Base-by-base conservation (phyloP, 2,888 invertebrate genomes). In the Latrodectus hesperus region DNA sequence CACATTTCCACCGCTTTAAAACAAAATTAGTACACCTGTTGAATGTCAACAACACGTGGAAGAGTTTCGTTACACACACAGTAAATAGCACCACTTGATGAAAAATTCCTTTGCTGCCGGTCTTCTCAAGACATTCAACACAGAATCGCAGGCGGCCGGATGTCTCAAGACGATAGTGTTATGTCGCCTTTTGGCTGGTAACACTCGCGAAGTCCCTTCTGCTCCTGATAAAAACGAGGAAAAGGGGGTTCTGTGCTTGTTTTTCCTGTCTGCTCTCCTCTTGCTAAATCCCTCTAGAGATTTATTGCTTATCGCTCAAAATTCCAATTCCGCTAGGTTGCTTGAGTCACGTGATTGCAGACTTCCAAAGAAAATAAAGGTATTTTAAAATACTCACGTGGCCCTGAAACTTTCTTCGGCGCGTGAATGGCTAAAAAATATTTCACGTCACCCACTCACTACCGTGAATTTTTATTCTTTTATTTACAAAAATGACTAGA, bases 121-220 rank as follows among this genome's bases (percentile, higher is more conserved):
- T 55, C 74, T 60, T 16, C 38, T 38, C 77, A 38, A 65, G 55
- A 49, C 26, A 65, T 38, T 38, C 38, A 64, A n/a, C 22, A 14
- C 26, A 55, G 49, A 53, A 49, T 53, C n/a, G 67, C 78, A 84
- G 64, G 80, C 68, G 68, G 79, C 80, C 75, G 85, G 80, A 80
- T 78, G 77, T 65, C 53, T 71, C n/a, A 14, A 78, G 75, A 67
- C 78, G 72, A 73, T 72, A 73, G 51, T n/a, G 38, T 49, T 51
- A 72, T 17, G 68, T 67, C 65, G 71, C 52, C 49, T 77, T 72
- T 52, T 52, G 11, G 70, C 38, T 70, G 70, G 71, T 9, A 38
- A 38, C 38, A 38, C 38, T 38, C 38, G 38, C 38, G 4, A 38
- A 38, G 38, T 38, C 38, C 38, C 38, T 38, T 38, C 38, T 6